Conservation (phyloP, 2,797 vertebrate genomes). For the Sebastes goodei region DNA sequence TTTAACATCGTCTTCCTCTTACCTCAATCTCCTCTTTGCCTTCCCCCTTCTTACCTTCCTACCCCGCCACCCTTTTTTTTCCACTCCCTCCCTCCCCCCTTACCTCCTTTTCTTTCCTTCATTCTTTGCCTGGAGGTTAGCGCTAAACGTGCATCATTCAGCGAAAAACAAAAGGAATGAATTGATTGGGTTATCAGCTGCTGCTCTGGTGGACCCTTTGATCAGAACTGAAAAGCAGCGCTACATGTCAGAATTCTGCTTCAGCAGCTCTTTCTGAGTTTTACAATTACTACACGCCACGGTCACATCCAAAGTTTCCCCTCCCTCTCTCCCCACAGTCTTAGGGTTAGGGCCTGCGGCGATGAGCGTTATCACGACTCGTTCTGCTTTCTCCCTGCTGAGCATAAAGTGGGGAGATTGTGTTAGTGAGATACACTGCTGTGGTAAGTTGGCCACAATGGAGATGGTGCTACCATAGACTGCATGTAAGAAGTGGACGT, state of each 20-base stretch:
- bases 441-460: not conserved
- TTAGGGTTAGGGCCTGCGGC: slow-evolving; percentile 72
- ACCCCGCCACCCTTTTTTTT: slow-evolving; percentile 13
- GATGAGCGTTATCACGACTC: slow-evolving; percentile 54
- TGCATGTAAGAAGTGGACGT: too few relatives aligned
- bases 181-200: slow-evolving; percentile 87
- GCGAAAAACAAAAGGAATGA: slow-evolving; percentile 89
- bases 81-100: slow-evolving; percentile 20
- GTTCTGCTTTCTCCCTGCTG: slow-evolving; percentile 44
- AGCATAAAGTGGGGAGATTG: slow-evolving; percentile 47
- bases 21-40: slow-evolving; percentile 33
- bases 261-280: slow-evolving; percentile 86
- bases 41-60: slow-evolving; percentile 48
- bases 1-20: slow-evolving; percentile 65
- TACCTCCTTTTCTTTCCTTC: slow-evolving; percentile 65
- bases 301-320: slow-evolving; percentile 81
- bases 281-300: slow-evolving; percentile 84
- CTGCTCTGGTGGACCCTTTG: slow-evolving; percentile 77
- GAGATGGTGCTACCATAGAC: not conserved
- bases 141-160: slow-evolving; percentile 90
- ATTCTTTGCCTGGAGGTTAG: slow-evolving; percentile 87
- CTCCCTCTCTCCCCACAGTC: slow-evolving; percentile 64
- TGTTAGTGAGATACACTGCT: slow-evolving; percentile 47
- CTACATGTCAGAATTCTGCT: slow-evolving; percentile 86
- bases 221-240: slow-evolving; percentile 80